Conservation (phyloP, 2,888 invertebrate genomes). For the Archips crataeganus region DNA sequence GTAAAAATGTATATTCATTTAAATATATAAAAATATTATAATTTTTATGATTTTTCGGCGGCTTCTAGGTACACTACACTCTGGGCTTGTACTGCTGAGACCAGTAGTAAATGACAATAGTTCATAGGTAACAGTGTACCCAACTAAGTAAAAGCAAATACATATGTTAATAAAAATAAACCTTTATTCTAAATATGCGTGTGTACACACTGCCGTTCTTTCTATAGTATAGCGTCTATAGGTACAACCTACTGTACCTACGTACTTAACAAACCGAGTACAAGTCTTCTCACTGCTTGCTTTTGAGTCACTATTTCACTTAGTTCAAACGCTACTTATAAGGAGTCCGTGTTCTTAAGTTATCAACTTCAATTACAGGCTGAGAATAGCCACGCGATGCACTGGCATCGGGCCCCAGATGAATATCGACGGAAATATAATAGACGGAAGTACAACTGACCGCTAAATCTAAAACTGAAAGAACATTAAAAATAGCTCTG, state of each 20-base stretch:
- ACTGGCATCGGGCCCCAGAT: neutral
- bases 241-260: no score
- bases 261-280: neutral
- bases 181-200: no score
- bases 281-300: neutral
- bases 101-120: no score
- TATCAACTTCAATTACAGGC: conserved; percentile 10
- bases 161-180: no score
- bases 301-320: neutral
- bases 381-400: conserved; percentile 19
- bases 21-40: no score
- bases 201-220: neutral
- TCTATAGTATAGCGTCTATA: no score
- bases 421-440: conserved; percentile 11
- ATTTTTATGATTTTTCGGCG: no score
- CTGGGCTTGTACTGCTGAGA: no score
- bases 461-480: neutral
- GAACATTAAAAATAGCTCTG: neutral
- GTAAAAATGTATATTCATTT: no score
- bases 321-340: neutral
- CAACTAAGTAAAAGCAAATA: no score
- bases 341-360: neutral
- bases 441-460: neutral
- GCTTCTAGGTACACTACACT: no score
- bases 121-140: no score